Evolutionary conservation across 2,797 vertebrate genomes (phyloP).

Genomic region (Hephaestus fuliginosus): DNA sequence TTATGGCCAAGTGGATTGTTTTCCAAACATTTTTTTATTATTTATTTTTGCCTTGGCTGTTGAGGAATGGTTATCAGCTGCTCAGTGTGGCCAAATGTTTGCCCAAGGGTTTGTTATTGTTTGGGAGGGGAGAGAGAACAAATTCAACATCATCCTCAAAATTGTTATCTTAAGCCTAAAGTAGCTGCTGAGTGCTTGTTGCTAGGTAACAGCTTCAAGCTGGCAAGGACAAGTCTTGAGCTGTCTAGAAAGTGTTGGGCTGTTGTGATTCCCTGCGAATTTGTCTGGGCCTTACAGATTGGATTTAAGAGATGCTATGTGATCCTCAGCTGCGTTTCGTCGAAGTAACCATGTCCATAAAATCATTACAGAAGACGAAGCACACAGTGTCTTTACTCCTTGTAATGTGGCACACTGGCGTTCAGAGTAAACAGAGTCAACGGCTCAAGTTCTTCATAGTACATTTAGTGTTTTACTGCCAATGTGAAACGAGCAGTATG

Average conservation of each 20-base stretch:
- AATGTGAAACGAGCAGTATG: constrained; percentile 6
- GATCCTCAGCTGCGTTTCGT: constrained; percentile 25
- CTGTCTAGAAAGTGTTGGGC: constrained; percentile 61
- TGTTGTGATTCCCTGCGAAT: constrained; percentile 56
- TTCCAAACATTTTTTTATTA: background rate
- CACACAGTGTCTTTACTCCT: background rate
- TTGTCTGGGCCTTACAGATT: constrained; percentile 45
- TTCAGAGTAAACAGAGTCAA: background rate
- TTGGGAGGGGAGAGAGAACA: constrained; percentile 41
- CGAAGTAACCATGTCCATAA: constrained; percentile 6
- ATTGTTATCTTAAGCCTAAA: constrained; percentile 77
- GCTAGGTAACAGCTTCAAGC: constrained; percentile 84
- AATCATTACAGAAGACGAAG: constrained; percentile 2
- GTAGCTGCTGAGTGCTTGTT: constrained; percentile 81
- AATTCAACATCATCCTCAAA: constrained; percentile 68
- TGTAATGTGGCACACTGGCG: background rate
- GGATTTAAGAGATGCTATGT: constrained; percentile 21
- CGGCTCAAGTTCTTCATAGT: background rate
- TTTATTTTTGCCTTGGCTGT: constrained; percentile 19
- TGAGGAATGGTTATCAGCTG: constrained; percentile 41
- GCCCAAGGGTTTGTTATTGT: constrained; percentile 43
- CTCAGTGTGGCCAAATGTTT: constrained; percentile 57
- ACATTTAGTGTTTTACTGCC: background rate
- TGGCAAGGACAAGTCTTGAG: constrained; percentile 73
- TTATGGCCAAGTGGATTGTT: constrained; percentile 1